Conservation (phyloP, 2,797 vertebrate species). For the Sebastes vulpes region DNA sequence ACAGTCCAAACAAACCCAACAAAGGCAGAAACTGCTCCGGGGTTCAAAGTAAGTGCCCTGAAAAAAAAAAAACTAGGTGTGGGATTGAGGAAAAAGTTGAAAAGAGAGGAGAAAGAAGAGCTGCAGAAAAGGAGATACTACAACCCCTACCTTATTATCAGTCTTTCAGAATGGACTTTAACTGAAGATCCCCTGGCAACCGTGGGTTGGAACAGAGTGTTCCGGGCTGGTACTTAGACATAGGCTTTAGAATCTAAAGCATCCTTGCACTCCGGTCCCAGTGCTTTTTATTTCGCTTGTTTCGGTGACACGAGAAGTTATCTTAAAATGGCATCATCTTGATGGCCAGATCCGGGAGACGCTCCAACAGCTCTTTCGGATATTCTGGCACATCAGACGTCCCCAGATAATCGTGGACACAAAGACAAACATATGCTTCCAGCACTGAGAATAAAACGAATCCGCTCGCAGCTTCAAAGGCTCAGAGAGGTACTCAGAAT, state of each 20-base stretch:
- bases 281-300: not conserved
- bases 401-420: not conserved
- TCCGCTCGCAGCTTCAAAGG: not conserved
- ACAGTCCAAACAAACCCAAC: slow-evolving; percentile 43
- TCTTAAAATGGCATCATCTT: slow-evolving; percentile 15
- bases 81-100: not conserved
- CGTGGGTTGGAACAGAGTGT: not conserved
- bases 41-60: slow-evolving; percentile 34
- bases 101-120: not conserved
- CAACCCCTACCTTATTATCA: not conserved
- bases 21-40: slow-evolving; percentile 20
- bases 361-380: not conserved
- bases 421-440: slow-evolving; percentile 23
- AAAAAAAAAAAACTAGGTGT: not conserved
- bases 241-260: not conserved
- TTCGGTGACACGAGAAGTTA: slow-evolving; percentile 6
- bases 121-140: not conserved
- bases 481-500: slow-evolving; percentile 22
- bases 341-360: slow-evolving; percentile 1
- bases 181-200: not conserved
- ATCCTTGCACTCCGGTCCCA: not conserved
- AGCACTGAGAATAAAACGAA: not conserved
- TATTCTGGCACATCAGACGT: slow-evolving; percentile 1
- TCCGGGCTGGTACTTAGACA: not conserved
- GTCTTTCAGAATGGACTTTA: not conserved